phyloP scores from a whole-genome alignment of 2,797 vertebrate genomes.

The Sebastes hubbsi region DNA sequence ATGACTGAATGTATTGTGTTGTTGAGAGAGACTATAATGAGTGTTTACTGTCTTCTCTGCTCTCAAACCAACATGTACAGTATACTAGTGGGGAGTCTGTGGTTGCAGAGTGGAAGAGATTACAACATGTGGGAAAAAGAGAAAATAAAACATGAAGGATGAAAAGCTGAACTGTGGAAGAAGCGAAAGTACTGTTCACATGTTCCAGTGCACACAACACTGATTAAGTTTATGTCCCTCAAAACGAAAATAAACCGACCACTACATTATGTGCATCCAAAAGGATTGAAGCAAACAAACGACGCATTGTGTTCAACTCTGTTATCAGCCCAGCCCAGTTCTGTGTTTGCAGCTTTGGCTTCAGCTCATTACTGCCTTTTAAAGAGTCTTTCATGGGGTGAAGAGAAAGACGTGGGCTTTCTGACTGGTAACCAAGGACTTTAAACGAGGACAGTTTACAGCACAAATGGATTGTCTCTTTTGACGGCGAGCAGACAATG shows the following conservation, averaged over 20 bases:
- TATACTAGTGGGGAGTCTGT: not conserved
- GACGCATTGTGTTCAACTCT: conserved; percentile 36
- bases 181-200: not conserved
- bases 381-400: conserved; percentile 52
- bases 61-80: not conserved
- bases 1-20: not conserved
- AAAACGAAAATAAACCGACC: conserved; percentile 42
- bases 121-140: not conserved
- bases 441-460: conserved; percentile 63
- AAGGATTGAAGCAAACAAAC: conserved; percentile 53
- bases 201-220: conserved; percentile 1
- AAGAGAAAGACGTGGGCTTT: conserved; percentile 56
- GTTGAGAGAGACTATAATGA: conserved; percentile 6
- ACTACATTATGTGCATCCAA: conserved; percentile 43
- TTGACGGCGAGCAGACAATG: conserved; percentile 14
- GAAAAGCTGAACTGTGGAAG: not conserved
- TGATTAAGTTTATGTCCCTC: conserved; percentile 28
- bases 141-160: not conserved
- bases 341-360: conserved; percentile 61
- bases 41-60: not conserved
- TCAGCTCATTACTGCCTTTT: conserved; percentile 57
- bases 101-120: not conserved
- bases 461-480: conserved; percentile 31
- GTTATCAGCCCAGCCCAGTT: conserved; percentile 72
- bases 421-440: conserved; percentile 49